Base-by-base conservation (phyloP, 2,797 vertebrate species). In the Pipistrellus kuhlii region DNA sequence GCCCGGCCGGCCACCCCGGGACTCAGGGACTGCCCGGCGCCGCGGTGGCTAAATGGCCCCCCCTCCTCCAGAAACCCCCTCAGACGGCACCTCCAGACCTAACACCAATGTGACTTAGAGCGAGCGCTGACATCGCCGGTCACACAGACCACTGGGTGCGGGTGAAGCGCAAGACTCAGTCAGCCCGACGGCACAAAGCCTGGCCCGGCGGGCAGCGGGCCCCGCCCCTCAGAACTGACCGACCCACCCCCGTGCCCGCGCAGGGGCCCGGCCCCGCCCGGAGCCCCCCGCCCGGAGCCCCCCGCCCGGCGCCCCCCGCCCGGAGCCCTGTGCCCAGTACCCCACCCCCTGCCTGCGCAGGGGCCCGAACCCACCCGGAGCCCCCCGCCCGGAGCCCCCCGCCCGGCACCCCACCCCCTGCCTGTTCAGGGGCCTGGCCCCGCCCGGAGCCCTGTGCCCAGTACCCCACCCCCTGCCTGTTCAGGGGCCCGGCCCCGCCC, bases 191-290 rank as follows among this genome's bases (percentile, higher is more conserved):
- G 97, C 97, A 99, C 99, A 99, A 99, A 99, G 98, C 97, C 71
- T 97, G 98, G 98, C 99, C 99, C 99, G 99, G 99, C 97, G 97
- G 98, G 98, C 98, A 98, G 98, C 97, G 96, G 98, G 97, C 98
- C 97, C 98, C 98, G 98, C 98, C 99, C 99, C 99, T 99, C 99
- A 99, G 99, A 99, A 99, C 98, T 98, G 99, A 99, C 99, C 99
- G 99, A 99, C 99, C 99, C 48, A 99, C 98, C 99, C 98, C 99
- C 46, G 99, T 98, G 98, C 99, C 98, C 98, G 98, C 98, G 98
- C 98, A 21, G 51, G 14, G 32, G 51, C 76, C 8, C 5, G 20
- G 2, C 3, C 76, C 76, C 97, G 5, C 38, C 38, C 38, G 38
- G 38, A 38, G n/a, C n/a, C n/a, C n/a, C n/a, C n/a, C n/a, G n/a